Evolutionary conservation across 1,140 invertebrate genomes (phyloP), one percentile per base, ranked within the genome.

Genomic region (Elysia chlorotica): DNA sequence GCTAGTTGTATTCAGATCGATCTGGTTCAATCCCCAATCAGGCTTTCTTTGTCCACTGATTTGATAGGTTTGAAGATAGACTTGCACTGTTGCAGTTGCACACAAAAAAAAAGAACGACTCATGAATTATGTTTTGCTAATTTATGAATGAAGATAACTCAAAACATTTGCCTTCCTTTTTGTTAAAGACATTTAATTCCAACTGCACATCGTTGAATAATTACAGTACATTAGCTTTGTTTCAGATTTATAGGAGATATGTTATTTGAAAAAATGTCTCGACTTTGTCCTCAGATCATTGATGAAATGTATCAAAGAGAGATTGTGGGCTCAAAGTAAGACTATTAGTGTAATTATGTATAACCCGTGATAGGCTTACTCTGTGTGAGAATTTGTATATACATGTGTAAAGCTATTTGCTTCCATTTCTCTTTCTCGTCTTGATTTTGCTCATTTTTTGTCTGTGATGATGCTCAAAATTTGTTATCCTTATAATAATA

Each of bases 291-390:
- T 37, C 74, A 86, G 78, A 76, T 89, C 71, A 80, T 89, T 56
- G 86, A 88, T 73, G 86, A 88, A 48, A 81, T 89, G 48, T 89
- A 88, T 75, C 66, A 77, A 23, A 85, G 82, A 67, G 88, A 89
- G 74, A 76, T 88, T 23, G 54, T 86, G 14, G 79, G 78, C 37
- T 80, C 87, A 33, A 86, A 85, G 87, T 88, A 81, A 81, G 81
- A 80, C 57, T 35, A 69, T n/a, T n/a, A n/a, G n/a, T n/a, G n/a
- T n/a, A n/a, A n/a, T n/a, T n/a, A n/a, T n/a, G n/a, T n/a, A n/a
- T n/a, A n/a, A n/a, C n/a, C n/a, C n/a, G n/a, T n/a, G n/a, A n/a
- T n/a, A n/a, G n/a, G n/a, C n/a, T n/a, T n/a, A n/a, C n/a, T n/a
- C n/a, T n/a, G n/a, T n/a, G n/a, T n/a, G n/a, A n/a, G n/a, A n/a